Base-by-base conservation (phyloP, 2,888 invertebrate species). In the Leptura quadrifasciata region DNA sequence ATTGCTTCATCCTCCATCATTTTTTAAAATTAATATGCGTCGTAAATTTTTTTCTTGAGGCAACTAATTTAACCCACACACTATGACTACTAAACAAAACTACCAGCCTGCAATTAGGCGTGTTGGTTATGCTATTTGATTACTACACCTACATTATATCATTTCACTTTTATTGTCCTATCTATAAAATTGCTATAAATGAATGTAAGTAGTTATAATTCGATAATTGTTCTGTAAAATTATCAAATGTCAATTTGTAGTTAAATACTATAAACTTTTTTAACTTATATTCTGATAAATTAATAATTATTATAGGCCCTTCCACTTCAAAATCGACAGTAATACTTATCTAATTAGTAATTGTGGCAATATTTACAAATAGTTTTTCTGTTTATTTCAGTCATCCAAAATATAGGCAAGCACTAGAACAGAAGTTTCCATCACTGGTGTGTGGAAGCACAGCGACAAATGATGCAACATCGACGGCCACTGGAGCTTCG, bases 331-430 rank as follows among this genome's bases (percentile, higher is more conserved):
- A n/a, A n/a, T n/a, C n/a, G n/a, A n/a, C n/a, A n/a, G n/a, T n/a
- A n/a, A n/a, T n/a, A n/a, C n/a, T n/a, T n/a, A n/a, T n/a, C n/a
- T n/a, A n/a, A n/a, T n/a, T 6, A 31, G 8, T 31, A 6, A 31
- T 6, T 5, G 27, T n/a, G 6, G 6, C 27, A 39, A 39, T 39
- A 39, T 12, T 39, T 12, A 12, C 6, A 47, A 47, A 4, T 67
- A 21, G 24, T 17, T 27, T 9, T 9, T 54, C 55, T 54, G 8
- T 58, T 21, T 60, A 54, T 58, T 72, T 64, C 88, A 95, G 95
- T 87, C 95, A 95, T 90, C 95, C 95, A 17, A 95, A 94, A 89
- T 95, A 95, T 89, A 92, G 94, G 81, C 93, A 93, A 75, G 95
- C 94, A 55, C 90, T 96, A 79, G 92, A 94, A 89, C 92, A 93